Conservation (phyloP, 2,113 vertebrate species). For the Pristiophorus japonicus region DNA sequence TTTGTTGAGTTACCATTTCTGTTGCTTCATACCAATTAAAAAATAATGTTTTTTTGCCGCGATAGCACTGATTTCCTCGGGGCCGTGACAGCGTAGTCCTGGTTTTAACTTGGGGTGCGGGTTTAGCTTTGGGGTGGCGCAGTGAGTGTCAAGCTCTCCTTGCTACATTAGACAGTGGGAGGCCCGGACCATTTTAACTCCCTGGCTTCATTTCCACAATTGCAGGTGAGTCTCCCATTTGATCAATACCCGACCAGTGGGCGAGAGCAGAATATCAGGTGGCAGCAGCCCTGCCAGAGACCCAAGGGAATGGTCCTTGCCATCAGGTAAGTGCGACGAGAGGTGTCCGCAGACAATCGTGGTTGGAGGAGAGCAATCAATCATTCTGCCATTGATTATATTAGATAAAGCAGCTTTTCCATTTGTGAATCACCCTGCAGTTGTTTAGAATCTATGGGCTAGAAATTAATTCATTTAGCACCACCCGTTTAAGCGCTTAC, state of each 20-base stretch:
- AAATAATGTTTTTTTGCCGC: background rate
- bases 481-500: no score
- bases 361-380: background rate
- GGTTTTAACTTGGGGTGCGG: background rate
- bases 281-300: background rate
- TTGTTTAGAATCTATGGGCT: no score
- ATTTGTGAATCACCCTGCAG: background rate
- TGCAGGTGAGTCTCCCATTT: background rate
- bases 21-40: background rate
- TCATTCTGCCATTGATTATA: background rate
- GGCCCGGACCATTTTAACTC: background rate
- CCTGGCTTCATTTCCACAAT: no score
- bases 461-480: no score
- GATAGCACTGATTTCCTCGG: no score
- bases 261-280: background rate
- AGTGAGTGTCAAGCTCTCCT: background rate
- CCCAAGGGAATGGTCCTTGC: no score
- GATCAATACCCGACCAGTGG: background rate
- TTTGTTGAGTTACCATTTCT: constrained; percentile 5
- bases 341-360: no score
- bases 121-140: background rate
- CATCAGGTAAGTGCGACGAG: background rate
- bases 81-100: background rate
- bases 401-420: background rate
- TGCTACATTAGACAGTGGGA: background rate